Evolutionary conservation across 2,113 vertebrate genomes (phyloP).

Genomic region (Sorex araneus): DNA sequence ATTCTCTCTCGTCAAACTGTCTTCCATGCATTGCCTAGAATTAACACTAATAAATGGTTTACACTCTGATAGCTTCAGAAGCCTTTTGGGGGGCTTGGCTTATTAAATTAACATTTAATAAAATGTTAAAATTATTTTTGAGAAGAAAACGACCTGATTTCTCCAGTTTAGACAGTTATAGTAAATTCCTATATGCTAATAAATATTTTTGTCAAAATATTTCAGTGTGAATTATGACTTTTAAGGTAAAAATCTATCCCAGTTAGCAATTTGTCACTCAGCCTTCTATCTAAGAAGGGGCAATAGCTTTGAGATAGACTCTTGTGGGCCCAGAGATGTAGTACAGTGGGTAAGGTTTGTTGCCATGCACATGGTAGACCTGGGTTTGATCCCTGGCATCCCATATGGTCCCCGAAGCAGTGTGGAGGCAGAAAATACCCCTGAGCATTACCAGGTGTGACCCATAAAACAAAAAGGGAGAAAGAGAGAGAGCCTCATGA

Average conservation of each 20-base stretch:
- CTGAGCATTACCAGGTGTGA: no score
- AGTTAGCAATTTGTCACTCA: conserved; percentile 1
- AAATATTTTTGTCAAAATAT: conserved; percentile 36
- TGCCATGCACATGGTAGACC: no score
- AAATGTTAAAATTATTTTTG: not conserved
- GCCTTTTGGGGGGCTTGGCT: not conserved
- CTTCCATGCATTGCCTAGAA: not conserved
- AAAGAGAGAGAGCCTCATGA: not conserved
- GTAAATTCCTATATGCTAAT: conserved; percentile 55
- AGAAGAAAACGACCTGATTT: conserved; percentile 48
- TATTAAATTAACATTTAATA: not conserved
- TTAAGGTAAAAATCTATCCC: conserved; percentile 17
- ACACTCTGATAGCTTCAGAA: not conserved
- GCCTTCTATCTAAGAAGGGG: conserved; percentile 48
- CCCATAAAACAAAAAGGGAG: no score
- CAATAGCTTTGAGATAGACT: conserved; percentile 8
- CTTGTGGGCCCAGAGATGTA: not conserved
- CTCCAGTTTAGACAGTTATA: not conserved
- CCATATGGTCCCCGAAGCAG: no score
- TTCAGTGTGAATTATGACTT: conserved; percentile 21
- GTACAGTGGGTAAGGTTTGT: no score
- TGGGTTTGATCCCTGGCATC: no score
- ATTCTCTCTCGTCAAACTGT: not conserved
- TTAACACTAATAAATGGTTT: not conserved
- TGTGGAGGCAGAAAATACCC: no score